Percentiles rank a stretch among this genome's conserved stretches.
These are phyloP conservation scores for Hylaeus volcanicus DNA, from an alignment of 1,140 invertebrate genomes.

Conservation along the genomic window DNA sequence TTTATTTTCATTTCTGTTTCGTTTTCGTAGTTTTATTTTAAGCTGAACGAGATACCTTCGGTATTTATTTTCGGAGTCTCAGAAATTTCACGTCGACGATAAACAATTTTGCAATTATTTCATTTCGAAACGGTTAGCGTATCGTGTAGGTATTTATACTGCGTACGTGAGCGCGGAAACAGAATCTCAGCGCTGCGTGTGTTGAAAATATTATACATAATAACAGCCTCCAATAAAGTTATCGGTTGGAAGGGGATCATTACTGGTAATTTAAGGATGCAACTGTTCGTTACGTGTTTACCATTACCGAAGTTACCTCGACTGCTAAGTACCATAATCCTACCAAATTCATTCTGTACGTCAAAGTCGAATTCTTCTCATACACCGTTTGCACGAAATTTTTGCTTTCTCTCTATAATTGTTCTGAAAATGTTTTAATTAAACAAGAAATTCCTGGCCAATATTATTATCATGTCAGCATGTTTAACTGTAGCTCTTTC, in stretches of 20 bases:
- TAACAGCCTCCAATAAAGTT: slow-evolving; percentile 18
- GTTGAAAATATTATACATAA: slow-evolving; percentile 14
- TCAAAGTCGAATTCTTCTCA: not conserved
- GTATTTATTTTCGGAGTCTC: not conserved
- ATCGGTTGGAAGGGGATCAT: slow-evolving; percentile 11
- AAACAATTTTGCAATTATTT: slow-evolving; percentile 6
- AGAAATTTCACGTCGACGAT: not conserved
- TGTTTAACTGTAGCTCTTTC: not conserved
- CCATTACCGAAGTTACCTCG: not conserved
- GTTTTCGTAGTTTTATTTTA: not conserved
- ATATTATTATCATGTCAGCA: not conserved
- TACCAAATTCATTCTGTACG: not conserved
- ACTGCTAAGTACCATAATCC: not conserved
- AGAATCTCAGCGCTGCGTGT: not conserved
- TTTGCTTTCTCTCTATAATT: not conserved
- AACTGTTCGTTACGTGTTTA: not conserved
- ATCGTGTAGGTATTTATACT: not conserved
- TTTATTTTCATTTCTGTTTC: not conserved
- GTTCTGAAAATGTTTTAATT: not conserved
- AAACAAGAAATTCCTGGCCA: not conserved
- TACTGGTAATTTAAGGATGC: slow-evolving; percentile 4
- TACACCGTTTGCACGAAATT: not conserved
- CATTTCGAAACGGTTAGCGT: not conserved
- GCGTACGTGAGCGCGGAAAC: not conserved
- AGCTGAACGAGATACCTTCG: not conserved